Base-by-base conservation (phyloP, 2,113 vertebrate species). In the Dicentrarchus labrax region DNA sequence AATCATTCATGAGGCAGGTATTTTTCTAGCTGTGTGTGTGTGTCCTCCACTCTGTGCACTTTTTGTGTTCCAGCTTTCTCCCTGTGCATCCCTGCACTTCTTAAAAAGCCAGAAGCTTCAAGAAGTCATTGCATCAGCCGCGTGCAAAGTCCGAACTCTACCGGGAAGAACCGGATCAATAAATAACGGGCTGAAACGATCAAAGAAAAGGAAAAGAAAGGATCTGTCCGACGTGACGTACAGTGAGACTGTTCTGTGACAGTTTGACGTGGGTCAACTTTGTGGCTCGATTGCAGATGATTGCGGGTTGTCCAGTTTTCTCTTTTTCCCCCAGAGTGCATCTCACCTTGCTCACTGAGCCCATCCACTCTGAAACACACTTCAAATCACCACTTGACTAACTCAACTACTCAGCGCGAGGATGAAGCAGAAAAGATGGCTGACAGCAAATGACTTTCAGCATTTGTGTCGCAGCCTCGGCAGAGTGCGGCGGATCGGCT, bases 361-460 rank as follows among this genome's bases (percentile, higher is more conserved):
- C 76, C 77, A 69, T 79, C 70, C 74, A 78, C 82, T 84, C 82
- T 73, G 66, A 89, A 89, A 85, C 81, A n/a, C 91, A 91, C 84
- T 89, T 79, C 70, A 80, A 90, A 90, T 78, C 78, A 51, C 54
- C 80, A 77, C 76, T 78, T 17, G 8, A 56, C 69, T 22, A 47
- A 73, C 60, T 57, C 67, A 7, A 4, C 45, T 1, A 6, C 70
- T 76, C 79, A 4, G 41, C 41, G 21, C 12, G 41, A 67, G 47
- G 56, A 53, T 8, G 70, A 64, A 64, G 39, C 57, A 8, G 50
- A 51, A 56, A 62, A 43, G 10, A 54, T 8, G 41, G 22, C 72
- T 45, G 78, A 78, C 61, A 71, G 82, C 56, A 71, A 83, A 76
- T 56, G 81, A 75, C 86, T 86, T 61, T 77, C 6, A 45, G 75